Evolutionary conservation across 92 coral and sea anemone genomes (phyloP), one percentile per base, ranked within the genome.

Genomic region (Zoanthus gigantus): DNA sequence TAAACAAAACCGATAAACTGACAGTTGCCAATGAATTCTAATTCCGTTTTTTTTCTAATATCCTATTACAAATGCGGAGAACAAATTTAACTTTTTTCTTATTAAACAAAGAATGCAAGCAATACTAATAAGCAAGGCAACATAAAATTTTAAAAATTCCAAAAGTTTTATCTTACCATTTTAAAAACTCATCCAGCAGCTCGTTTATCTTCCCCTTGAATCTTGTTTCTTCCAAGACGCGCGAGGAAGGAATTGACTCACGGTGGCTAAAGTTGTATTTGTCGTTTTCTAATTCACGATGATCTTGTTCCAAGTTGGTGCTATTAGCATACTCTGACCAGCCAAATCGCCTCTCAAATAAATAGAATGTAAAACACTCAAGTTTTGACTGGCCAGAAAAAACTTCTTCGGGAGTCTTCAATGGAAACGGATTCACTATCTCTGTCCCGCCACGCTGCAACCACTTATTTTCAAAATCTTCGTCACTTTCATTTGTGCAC

Each of bases 321-420:
- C 76, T 89, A 87, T 89, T 95, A 18, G 86, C 77, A 83, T 84
- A 90, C 60, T 97, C 98, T 5, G 99, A 95, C 96, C 99, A 93
- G 17, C 99, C 99, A 76, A 92, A 97, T 37, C 99, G 94, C 30
- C 99, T 93, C 76, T 97, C 99, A 88, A 95, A 95, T 48, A 95
- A 89, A 88, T 97, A 97, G 66, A 95, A 95, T 16, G 99, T 97
- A 45, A 97, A 97, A 53, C 83, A 87, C 66, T 95, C 91, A 4
- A 97, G 88, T 23, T 95, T 89, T 34, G 90, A 88, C 74, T 97
- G 98, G 16, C 57, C 60, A 66, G 42, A 87, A 48, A 92, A 83
- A 68, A 92, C 82, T 46, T 83, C 83, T 80, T 92, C 95, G 17
- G 98, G 99, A 31, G 89, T 86, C 57, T 83, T 83, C 34, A 83